phyloP scores from a whole-genome alignment of 2,113 vertebrate genomes.

The Tetrax tetrax region DNA sequence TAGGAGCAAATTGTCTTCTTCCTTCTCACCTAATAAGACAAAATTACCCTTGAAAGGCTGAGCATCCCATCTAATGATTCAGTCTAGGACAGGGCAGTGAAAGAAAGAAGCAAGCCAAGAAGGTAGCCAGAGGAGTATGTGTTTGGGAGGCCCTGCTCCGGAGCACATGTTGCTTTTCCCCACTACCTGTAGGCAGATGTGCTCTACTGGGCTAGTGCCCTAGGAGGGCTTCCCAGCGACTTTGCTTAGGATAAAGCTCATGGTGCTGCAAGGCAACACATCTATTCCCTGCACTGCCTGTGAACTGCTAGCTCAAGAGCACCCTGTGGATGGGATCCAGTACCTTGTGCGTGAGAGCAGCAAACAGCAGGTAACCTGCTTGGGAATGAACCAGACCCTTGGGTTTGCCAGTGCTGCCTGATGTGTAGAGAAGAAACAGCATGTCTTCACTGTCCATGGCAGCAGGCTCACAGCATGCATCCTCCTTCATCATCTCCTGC shows the following conservation, averaged over 20 bases:
- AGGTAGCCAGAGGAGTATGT: not conserved
- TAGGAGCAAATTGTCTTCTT: not conserved
- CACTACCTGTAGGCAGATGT: not conserved
- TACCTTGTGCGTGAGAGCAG: constrained; percentile 81
- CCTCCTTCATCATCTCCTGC: constrained; percentile 82
- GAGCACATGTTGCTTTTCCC: not conserved
- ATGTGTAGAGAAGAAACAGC: constrained; percentile 81
- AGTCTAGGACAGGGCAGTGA: not conserved
- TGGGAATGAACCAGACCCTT: constrained; percentile 84
- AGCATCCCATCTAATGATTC: not conserved
- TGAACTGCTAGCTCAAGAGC: not conserved
- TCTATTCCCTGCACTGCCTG: not conserved
- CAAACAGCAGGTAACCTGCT: constrained; percentile 82
- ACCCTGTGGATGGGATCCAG: not conserved
- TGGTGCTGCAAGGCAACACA: not conserved
- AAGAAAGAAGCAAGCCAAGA: not conserved
- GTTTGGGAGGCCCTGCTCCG: not conserved
- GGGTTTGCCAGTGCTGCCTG: constrained; percentile 83
- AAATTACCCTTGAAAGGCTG: not conserved
- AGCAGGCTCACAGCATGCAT: constrained; percentile 74
- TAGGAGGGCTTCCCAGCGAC: not conserved
- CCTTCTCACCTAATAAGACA: not conserved
- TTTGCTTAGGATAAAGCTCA: not conserved
- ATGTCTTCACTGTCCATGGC: constrained; percentile 81
- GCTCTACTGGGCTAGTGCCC: not conserved